A percentile compares a stretch with the other conserved stretches of the same genome.
Conservation (phyloP, 2,888 invertebrate genomes). For the Sicus ferrugineus region DNA sequence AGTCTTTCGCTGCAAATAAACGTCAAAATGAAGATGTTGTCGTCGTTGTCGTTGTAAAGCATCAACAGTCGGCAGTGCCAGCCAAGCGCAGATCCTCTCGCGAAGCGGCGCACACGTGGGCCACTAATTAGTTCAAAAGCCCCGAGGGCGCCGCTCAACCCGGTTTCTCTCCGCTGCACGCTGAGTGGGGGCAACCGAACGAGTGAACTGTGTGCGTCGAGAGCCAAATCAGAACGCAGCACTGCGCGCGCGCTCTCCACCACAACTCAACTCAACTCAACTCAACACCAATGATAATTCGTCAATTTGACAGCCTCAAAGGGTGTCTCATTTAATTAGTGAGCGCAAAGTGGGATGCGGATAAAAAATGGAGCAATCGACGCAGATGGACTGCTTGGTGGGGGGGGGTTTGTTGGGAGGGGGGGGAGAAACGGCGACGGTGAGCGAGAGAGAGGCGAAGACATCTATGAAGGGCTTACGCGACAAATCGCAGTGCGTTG, state of each 20-base stretch:
- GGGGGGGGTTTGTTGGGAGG: slow-evolving; percentile 34
- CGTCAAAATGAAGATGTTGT: slow-evolving; percentile 30
- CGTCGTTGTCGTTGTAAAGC: slow-evolving; percentile 25
- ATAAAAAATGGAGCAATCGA: slow-evolving; percentile 3
- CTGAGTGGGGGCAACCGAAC: neutral
- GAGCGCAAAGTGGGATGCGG: neutral
- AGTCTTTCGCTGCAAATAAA: slow-evolving; percentile 14
- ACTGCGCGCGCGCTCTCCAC: no score
- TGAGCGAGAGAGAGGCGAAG: neutral
- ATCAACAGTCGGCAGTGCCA: slow-evolving; percentile 23
- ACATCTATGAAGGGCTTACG: slow-evolving; percentile 37
- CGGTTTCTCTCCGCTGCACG: no score
- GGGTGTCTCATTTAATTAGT: slow-evolving; percentile 36
- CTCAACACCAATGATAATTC: slow-evolving; percentile 57
- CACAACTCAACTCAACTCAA: no score
- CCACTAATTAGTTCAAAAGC: slow-evolving; percentile 29
- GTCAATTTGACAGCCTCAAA: slow-evolving; percentile 49
- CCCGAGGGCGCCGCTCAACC: no score
- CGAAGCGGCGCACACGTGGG: slow-evolving; percentile 19
- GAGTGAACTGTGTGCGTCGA: neutral
- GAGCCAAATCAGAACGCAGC: neutral
- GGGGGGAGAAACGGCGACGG: slow-evolving; percentile 23
- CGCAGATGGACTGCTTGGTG: neutral
- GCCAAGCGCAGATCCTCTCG: slow-evolving; percentile 21
- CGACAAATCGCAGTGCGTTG: slow-evolving; percentile 62